Conservation (phyloP, 2,113 vertebrate species). For the Hoplias malabaricus region DNA sequence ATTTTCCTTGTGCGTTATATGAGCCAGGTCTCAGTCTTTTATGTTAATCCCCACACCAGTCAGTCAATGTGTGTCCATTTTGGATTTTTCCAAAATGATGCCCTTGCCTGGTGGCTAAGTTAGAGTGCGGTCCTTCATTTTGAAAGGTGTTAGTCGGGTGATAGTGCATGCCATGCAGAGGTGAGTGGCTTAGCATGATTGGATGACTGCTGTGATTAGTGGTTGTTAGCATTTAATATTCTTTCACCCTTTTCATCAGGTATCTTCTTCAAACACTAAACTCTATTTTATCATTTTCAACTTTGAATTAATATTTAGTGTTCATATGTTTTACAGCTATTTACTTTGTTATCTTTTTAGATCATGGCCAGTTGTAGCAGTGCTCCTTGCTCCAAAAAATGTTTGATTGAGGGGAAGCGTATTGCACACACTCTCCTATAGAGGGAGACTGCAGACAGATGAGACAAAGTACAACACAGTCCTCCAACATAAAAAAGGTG, state of each 20-base stretch:
- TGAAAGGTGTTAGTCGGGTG: conserved; percentile 39
- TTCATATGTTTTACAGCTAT: neutral
- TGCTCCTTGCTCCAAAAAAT: conserved; percentile 53
- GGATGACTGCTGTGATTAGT: conserved; percentile 48
- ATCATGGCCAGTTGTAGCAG: conserved; percentile 47
- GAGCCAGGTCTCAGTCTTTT: neutral
- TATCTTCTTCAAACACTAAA: conserved; percentile 13
- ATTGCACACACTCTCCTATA: conserved; percentile 54
- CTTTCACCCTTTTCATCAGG: conserved; percentile 67
- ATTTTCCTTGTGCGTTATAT: neutral
- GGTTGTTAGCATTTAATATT: conserved; percentile 61
- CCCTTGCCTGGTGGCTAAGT: conserved; percentile 9
- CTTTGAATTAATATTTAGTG: conserved; percentile 2
- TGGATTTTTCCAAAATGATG: conserved; percentile 35
- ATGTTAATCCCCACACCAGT: conserved; percentile 2
- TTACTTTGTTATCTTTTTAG: neutral
- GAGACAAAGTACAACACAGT: conserved; percentile 28
- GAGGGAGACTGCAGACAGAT: conserved; percentile 55
- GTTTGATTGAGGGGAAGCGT: conserved; percentile 48
- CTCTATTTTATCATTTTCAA: neutral
- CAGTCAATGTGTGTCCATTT: conserved; percentile 31
- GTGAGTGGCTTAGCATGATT: conserved; percentile 54
- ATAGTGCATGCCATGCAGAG: conserved; percentile 67
- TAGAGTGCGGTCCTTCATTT: conserved; percentile 31
- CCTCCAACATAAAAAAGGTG: conserved; percentile 60